These are phyloP conservation scores for Pilophorus perplexus DNA, from an alignment of 2,888 invertebrate genomes.

Conservation along the genomic window DNA sequence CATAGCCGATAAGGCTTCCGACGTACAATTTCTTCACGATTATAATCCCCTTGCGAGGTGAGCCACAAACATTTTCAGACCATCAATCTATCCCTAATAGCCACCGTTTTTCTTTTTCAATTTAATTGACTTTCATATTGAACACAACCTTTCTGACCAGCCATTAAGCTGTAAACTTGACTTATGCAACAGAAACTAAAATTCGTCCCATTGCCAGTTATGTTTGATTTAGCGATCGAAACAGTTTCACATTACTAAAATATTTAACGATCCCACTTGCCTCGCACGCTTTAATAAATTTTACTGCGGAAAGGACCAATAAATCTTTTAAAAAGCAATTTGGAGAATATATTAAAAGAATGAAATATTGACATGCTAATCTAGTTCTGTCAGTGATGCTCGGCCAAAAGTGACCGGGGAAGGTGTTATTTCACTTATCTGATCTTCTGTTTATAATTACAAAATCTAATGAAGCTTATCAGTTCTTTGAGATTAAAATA, in stretches of 20 bases:
- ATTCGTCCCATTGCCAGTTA: neutral
- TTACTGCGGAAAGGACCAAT: constrained; percentile 22
- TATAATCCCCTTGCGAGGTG: too few species aligned
- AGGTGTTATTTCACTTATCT: constrained; percentile 40
- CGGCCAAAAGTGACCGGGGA: constrained; percentile 31
- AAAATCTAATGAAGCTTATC: constrained; percentile 40
- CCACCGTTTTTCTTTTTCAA: too few species aligned
- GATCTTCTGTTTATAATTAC: constrained; percentile 32
- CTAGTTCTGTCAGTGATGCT: constrained; percentile 37
- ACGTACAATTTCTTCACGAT: too few species aligned
- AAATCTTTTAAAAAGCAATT: constrained; percentile 42
- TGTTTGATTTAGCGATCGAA: neutral
- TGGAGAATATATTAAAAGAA: constrained; percentile 36
- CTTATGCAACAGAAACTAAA: neutral
- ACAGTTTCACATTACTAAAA: constrained; percentile 27
- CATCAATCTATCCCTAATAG: too few species aligned
- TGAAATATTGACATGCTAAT: constrained; percentile 37
- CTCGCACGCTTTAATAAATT: constrained; percentile 26
- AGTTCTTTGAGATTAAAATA: constrained; percentile 13
- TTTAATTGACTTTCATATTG: too few species aligned
- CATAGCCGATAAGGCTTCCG: too few species aligned
- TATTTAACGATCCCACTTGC: constrained; percentile 23
- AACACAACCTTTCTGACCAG: too few species aligned
- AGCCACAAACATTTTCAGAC: too few species aligned
- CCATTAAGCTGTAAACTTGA: too few species aligned